Evolutionary conservation across 2,797 vertebrate species (phyloP), one percentile per base, ranked within the genome.

Genomic region (Mionectes olivaceus): DNA sequence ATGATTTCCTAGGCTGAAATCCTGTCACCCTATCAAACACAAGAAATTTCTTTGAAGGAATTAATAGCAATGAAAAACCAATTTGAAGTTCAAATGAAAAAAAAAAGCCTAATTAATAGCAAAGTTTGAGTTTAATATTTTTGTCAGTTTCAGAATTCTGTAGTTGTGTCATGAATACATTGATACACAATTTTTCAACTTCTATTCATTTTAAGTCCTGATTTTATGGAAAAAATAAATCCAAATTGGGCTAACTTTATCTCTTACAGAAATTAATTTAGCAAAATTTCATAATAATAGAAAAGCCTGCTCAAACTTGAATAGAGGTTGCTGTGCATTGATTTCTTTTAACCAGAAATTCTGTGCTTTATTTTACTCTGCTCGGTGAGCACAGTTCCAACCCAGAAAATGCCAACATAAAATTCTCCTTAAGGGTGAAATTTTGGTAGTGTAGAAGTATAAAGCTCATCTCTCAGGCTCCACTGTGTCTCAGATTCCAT

Each of bases 31-130:
- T 35, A 33, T 46, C 32, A 92, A 61, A 83, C 18, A 8, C 7
- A 57, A 46, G 15, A 50, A 15, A 57, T 53, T 46, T 77, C 4
- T 37, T 37, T 50, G 43, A 46, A 68, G 4, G 2, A 67, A 39
- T 53, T 35, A 50, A 8, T 11, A 64, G 4, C 24, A 47, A 27
- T n/a, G 17, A 15, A 69, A 73, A 65, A 5, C 6, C 3, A 57
- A 28, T 16, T 2, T 7, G 5, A 76, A 83, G 55, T 18, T 27
- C 81, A 84, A 78, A 57, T 5, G 5, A 27, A 57, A 35, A 12
- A 14, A 23, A 12, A 14, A 27, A 23, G 0, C 4, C 8, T 2
- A 61, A 47, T 21, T 79, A 46, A 33, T 19, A 73, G 3, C 5
- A 13, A 76, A 39, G 2, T 69, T 65, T 46, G 19, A 28, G 8